A percentile compares a stretch with the other conserved stretches of the same genome.
phyloP scores from a whole-genome alignment of 1,140 invertebrate species.

The Drosophila chauvacae region DNA sequence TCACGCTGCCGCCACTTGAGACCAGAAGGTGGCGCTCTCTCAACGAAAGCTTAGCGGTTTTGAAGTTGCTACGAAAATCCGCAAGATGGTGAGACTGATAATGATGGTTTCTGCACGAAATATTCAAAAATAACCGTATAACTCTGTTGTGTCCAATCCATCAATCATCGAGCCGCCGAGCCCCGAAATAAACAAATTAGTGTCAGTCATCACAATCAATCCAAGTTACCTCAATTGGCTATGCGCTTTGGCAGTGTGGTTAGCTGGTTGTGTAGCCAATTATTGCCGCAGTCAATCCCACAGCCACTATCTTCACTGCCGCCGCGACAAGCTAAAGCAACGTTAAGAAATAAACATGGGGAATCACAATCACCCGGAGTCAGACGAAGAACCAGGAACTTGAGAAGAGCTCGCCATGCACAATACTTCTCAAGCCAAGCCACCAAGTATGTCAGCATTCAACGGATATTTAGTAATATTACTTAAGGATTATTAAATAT shows the following conservation, averaged over 20 bases:
- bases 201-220: slow-evolving; percentile 17
- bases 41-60: slow-evolving; percentile 21
- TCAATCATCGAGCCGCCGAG: slow-evolving; percentile 8
- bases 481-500: no score
- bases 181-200: slow-evolving; percentile 20
- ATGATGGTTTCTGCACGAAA: slow-evolving; percentile 17
- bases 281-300: slow-evolving; percentile 86
- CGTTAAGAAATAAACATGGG: slow-evolving; percentile 1
- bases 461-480: background rate
- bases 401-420: background rate
- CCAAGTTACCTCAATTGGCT: slow-evolving; percentile 79
- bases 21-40: slow-evolving; percentile 46
- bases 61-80: slow-evolving; percentile 24
- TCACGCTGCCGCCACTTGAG: slow-evolving; percentile 8
- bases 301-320: slow-evolving; percentile 98
- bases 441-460: background rate
- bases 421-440: background rate
- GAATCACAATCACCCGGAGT: background rate
- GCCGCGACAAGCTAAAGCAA: slow-evolving; percentile 87
- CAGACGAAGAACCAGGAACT: no score
- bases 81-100: slow-evolving; percentile 25
- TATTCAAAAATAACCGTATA: slow-evolving; percentile 5
- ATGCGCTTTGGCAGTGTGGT: slow-evolving; percentile 97
- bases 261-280: slow-evolving; percentile 96
- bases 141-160: slow-evolving; percentile 1